A percentile compares a stretch with the other conserved stretches of the same genome.
Conservation (phyloP, 2,113 vertebrate genomes). For the Xenopus borealis region DNA sequence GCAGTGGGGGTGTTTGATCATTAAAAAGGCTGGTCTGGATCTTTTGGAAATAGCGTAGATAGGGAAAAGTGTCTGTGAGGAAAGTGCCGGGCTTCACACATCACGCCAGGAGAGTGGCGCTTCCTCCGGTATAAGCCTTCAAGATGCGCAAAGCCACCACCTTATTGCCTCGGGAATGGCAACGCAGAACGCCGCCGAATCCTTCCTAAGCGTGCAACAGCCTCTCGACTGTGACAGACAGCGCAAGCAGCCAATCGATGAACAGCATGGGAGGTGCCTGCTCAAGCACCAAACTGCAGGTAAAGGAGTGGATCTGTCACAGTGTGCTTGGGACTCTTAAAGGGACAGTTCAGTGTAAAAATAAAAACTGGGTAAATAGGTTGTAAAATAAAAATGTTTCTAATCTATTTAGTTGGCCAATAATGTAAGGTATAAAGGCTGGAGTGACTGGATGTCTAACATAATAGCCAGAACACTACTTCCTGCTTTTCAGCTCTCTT, state of each 20-base stretch:
- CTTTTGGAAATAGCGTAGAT: too few species aligned
- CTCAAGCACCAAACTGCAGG: slow-evolving; percentile 17
- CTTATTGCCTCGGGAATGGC: slow-evolving; percentile 19
- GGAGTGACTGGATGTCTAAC: too few species aligned
- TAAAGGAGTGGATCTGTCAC: neutral
- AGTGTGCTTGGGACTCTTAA: neutral
- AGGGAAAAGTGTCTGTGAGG: neutral
- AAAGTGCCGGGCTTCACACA: neutral
- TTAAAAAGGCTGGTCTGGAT: too few species aligned
- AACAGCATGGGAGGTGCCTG: neutral
- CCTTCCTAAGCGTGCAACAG: slow-evolving; percentile 4
- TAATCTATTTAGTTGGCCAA: too few species aligned
- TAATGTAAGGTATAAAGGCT: too few species aligned
- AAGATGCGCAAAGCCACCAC: neutral
- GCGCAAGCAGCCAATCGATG: slow-evolving; percentile 29
- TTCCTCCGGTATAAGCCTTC: neutral
- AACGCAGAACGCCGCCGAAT: neutral
- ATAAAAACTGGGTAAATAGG: too few species aligned
- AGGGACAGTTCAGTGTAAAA: too few species aligned
- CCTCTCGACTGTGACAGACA: neutral
- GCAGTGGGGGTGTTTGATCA: neutral
- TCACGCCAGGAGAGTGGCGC: neutral
- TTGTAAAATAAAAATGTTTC: too few species aligned
- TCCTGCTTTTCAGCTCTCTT: too few species aligned
- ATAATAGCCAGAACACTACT: too few species aligned